Conservation (phyloP, 2,888 invertebrate genomes). For the Lordiphosa andalusiaca region DNA sequence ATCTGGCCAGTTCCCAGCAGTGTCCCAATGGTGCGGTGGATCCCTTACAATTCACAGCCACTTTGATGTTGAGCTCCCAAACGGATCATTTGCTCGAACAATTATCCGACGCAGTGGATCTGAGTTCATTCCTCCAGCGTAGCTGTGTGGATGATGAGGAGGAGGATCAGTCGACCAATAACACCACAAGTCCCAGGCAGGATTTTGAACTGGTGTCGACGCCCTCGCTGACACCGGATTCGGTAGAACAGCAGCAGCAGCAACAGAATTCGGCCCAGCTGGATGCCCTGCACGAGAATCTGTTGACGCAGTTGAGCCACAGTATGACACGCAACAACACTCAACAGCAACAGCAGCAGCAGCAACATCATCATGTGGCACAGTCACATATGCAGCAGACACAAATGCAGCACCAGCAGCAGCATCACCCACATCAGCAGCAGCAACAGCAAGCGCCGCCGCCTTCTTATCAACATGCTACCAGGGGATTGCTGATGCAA, state of each 20-base stretch:
- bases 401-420: slow-evolving; percentile 81
- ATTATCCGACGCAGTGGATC: slow-evolving; percentile 89
- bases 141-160: slow-evolving; percentile 82
- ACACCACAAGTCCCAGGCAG: slow-evolving; percentile 80
- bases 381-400: slow-evolving; percentile 83
- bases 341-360: slow-evolving; percentile 83
- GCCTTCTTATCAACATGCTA: slow-evolving; percentile 34
- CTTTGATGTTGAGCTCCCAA: slow-evolving; percentile 88
- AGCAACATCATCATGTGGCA: slow-evolving; percentile 81
- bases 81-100: slow-evolving; percentile 89
- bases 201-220: slow-evolving; percentile 87
- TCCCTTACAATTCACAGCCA: slow-evolving; percentile 90
- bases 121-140: slow-evolving; percentile 88
- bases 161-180: slow-evolving; percentile 73
- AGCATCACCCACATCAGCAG: slow-evolving; percentile 75
- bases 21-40: slow-evolving; percentile 83
- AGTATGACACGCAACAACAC: slow-evolving; percentile 76
- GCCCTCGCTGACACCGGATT: slow-evolving; percentile 87
- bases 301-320: slow-evolving; percentile 82
- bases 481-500: slow-evolving; percentile 32
- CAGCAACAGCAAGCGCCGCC: slow-evolving; percentile 83
- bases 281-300: slow-evolving; percentile 89
- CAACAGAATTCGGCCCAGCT: slow-evolving; percentile 78
- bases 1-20: slow-evolving; percentile 82
- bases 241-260: slow-evolving; percentile 82